A percentile compares a stretch with the other conserved stretches of the same genome.
phyloP scores from a whole-genome alignment of 2,888 invertebrate species.

The Drosophila sordidula region DNA sequence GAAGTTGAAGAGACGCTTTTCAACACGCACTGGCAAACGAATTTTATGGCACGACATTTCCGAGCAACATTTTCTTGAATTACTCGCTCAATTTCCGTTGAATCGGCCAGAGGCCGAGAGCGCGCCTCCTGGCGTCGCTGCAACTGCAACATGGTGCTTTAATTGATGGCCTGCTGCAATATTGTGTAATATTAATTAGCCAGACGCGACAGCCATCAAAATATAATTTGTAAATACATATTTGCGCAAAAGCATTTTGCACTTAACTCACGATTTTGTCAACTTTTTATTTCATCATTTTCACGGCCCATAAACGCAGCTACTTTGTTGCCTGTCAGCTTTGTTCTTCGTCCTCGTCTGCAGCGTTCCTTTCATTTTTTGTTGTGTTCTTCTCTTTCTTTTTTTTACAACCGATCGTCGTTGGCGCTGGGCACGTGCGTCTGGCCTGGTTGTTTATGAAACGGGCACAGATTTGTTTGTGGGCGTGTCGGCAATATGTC shows the following conservation, averaged over 20 bases:
- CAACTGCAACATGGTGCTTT: constrained; percentile 25
- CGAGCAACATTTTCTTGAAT: constrained; percentile 75
- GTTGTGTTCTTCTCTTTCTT: background rate
- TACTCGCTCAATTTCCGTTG: constrained; percentile 83
- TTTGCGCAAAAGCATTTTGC: constrained; percentile 29
- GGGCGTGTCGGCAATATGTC: constrained; percentile 78
- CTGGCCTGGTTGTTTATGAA: constrained; percentile 11
- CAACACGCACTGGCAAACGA: constrained; percentile 65
- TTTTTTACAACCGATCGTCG: constrained; percentile 21
- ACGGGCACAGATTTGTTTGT: constrained; percentile 68
- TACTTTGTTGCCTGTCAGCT: constrained; percentile 67
- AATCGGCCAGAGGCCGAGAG: constrained; percentile 58
- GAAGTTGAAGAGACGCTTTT: constrained; percentile 49
- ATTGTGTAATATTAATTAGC: constrained; percentile 71
- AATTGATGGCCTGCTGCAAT: constrained; percentile 60
- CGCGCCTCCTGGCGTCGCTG: background rate
- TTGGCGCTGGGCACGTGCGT: constrained; percentile 50
- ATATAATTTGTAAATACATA: constrained; percentile 45
- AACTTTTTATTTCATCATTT: constrained; percentile 60
- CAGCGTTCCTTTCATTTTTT: constrained; percentile 2
- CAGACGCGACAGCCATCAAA: constrained; percentile 56
- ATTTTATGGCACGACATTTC: constrained; percentile 77
- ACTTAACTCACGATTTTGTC: constrained; percentile 24
- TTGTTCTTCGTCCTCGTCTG: constrained; percentile 13
- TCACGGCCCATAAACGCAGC: constrained; percentile 70